A percentile compares a stretch with the other conserved stretches of the same genome.
These are phyloP conservation scores for Hippopotamus amphibius DNA, from an alignment of 2,113 vertebrate species.

Conservation along the genomic window DNA sequence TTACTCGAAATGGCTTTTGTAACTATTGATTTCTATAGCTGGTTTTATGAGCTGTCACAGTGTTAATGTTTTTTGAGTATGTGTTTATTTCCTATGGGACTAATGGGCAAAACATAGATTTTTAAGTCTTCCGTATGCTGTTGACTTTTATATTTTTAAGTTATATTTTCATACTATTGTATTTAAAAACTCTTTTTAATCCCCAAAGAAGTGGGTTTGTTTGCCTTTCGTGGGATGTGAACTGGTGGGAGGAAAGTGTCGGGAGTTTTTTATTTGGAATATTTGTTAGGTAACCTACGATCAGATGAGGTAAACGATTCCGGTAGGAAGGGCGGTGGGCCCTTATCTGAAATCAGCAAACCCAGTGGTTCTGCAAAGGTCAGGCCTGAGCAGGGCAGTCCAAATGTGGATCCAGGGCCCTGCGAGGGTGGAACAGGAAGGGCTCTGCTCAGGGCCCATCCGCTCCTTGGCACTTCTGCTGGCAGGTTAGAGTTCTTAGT, in stretches of 20 bases:
- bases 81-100: constrained; percentile 87
- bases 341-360: constrained; percentile 68
- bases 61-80: constrained; percentile 87
- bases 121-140: constrained; percentile 87
- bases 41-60: constrained; percentile 87
- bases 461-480: constrained; percentile 62
- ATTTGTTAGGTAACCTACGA: constrained; percentile 40
- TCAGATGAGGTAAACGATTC: constrained; percentile 57
- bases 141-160: constrained; percentile 92
- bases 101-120: constrained; percentile 87
- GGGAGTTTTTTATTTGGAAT: constrained; percentile 71
- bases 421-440: constrained; percentile 36
- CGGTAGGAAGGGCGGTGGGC: constrained; percentile 56
- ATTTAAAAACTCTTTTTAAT: constrained; percentile 89
- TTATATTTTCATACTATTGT: constrained; percentile 92
- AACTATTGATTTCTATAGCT: constrained; percentile 85
- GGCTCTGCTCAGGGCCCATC: background rate
- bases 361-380: background rate
- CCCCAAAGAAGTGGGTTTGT: constrained; percentile 79
- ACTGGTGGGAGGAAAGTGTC: constrained; percentile 61
- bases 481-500: background rate
- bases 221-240: constrained; percentile 68
- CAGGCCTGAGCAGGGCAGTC: background rate
- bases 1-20: constrained; percentile 87
- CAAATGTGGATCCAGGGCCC: background rate